These are phyloP conservation scores for Phenganax stokvisi DNA, from an alignment of 92 coral and sea anemone species.

Conservation along the genomic window DNA sequence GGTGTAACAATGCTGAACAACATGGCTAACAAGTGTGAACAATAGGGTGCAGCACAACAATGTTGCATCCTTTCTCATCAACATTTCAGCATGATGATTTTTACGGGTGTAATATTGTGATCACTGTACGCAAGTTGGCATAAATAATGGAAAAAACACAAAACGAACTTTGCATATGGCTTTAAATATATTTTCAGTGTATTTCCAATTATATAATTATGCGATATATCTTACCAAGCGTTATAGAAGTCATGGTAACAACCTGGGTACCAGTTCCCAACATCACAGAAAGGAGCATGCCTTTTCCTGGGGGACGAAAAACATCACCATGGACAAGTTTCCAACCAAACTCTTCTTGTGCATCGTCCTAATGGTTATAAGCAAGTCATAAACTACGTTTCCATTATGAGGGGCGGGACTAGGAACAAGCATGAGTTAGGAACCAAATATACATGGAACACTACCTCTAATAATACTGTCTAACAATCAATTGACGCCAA, in stretches of 20 bases:
- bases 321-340: slow-evolving; percentile 98
- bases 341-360: slow-evolving; percentile 98
- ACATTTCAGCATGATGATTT: too few relatives aligned
- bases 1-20: too few relatives aligned
- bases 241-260: slow-evolving; percentile 73
- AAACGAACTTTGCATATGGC: background rate
- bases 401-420: too few relatives aligned
- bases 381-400: background rate
- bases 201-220: background rate
- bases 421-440: too few relatives aligned
- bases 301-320: slow-evolving; percentile 91
- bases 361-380: slow-evolving; percentile 65
- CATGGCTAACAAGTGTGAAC: too few relatives aligned
- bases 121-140: too few relatives aligned
- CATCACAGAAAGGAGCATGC: slow-evolving; percentile 80
- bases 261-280: slow-evolving; percentile 94
- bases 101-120: too few relatives aligned
- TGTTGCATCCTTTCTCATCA: too few relatives aligned
- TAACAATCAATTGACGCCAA: too few relatives aligned
- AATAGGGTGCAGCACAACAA: too few relatives aligned
- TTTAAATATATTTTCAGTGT: background rate
- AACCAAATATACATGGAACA: too few relatives aligned
- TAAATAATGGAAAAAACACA: background rate
- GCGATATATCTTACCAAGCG: slow-evolving; percentile 54
- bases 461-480: too few relatives aligned